phyloP scores from a whole-genome alignment of 2,113 vertebrate genomes.

The Pandion haliaetus region DNA sequence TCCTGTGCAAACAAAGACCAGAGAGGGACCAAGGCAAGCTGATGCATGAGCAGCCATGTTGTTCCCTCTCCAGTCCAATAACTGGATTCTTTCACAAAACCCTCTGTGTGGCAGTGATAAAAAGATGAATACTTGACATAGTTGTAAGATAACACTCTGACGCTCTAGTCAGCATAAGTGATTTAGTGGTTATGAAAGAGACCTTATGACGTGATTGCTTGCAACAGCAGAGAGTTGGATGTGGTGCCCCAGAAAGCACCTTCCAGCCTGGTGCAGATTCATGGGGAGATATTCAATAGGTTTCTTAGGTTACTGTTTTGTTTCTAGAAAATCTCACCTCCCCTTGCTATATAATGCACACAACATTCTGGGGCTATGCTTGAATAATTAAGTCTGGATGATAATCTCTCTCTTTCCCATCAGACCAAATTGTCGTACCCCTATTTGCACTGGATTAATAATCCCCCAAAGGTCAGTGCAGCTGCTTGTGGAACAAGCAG shows the following conservation, averaged over 20 bases:
- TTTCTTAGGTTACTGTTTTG: not conserved
- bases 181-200: not conserved
- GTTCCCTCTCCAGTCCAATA: not conserved
- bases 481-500: not conserved
- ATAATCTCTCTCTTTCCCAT: not conserved
- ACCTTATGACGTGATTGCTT: not conserved
- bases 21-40: not conserved
- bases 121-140: constrained; percentile 17
- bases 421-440: not conserved
- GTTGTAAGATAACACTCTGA: not conserved
- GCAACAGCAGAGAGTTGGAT: not conserved
- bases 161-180: not conserved
- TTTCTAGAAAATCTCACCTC: not conserved
- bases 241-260: not conserved
- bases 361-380: not conserved
- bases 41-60: not conserved
- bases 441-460: not conserved
- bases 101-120: not conserved
- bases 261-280: not conserved
- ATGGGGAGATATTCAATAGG: not conserved
- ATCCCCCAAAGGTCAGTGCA: not conserved
- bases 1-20: constrained; percentile 5
- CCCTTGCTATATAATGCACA: not conserved
- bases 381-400: not conserved
- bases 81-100: constrained; percentile 17